Conservation (phyloP, 2,888 invertebrate genomes). For the Nomada flava region DNA sequence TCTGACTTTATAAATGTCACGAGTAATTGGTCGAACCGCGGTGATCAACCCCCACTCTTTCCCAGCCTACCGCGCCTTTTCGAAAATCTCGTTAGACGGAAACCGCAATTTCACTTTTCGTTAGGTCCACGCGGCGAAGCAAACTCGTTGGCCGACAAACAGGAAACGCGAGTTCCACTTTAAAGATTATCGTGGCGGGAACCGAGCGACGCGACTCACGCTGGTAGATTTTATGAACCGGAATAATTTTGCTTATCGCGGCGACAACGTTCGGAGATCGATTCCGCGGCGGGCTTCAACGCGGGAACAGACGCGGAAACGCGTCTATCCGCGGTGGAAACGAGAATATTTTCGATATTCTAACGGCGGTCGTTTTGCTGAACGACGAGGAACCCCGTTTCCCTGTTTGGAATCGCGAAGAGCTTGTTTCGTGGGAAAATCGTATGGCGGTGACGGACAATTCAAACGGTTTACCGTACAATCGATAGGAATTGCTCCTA, state of each 20-base stretch:
- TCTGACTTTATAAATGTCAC: constrained; percentile 57
- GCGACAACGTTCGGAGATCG: constrained; percentile 26
- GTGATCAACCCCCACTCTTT: neutral
- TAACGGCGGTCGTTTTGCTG: neutral
- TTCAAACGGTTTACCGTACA: too few species aligned
- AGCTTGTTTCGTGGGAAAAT: neutral
- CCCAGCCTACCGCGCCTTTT: neutral
- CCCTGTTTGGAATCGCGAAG: neutral
- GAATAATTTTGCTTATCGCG: constrained; percentile 48
- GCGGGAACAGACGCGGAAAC: constrained; percentile 20
- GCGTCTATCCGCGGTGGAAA: constrained; percentile 20
- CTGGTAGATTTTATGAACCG: constrained; percentile 26
- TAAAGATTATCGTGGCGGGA: constrained; percentile 30
- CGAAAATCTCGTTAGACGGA: constrained; percentile 46
- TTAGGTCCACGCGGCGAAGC: constrained; percentile 17
- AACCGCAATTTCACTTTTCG: constrained; percentile 44
- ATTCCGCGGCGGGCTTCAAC: constrained; percentile 10
- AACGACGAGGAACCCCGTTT: neutral
- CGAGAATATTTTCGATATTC: neutral
- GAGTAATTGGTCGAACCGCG: constrained; percentile 52
- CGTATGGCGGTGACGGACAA: neutral
- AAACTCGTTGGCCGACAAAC: constrained; percentile 7
- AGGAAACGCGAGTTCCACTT: constrained; percentile 25
- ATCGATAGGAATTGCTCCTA: too few species aligned
- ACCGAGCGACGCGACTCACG: neutral